Base-by-base conservation (phyloP, 2,797 vertebrate species). In the Naso thynnoides region DNA sequence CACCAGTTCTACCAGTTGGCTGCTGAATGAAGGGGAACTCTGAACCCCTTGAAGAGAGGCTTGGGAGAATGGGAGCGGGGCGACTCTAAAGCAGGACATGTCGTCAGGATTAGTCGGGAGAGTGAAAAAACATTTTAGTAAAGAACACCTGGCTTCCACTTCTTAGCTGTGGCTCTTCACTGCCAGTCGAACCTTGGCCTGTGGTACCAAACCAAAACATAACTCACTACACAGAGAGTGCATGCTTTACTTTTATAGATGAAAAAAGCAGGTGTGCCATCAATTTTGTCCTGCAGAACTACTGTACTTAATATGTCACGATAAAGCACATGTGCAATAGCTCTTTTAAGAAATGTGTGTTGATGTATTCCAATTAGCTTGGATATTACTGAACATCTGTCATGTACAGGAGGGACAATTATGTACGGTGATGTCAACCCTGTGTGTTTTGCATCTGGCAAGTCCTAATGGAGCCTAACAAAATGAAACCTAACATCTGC, bases 401-500 rank as follows among this genome's bases (percentile, higher is more conserved):
- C 77, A 74, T 31, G 58, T 79, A 80, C 72, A 83, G 83, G 81
- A 81, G 82, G 80, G 69, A 74, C 81, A 82, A 83, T 85, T 86
- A 86, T 78, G 64, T 71, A 54, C 44, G 16, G 56, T 79, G 86
- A 86, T 81, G 82, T 86, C 72, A 86, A 60, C 67, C 73, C 70
- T 64, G 78, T 83, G 56, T 75, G 83, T 67, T 85, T 79, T 81
- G 83, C 87, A 87, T 85, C 80, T 88, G 88, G 80, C 77, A 61
- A 66, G 63, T 82, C 74, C 85, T 83, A 66, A 87, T 38, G 60
- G 79, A 72, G 72, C 57, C 50, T 62, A 33, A 67, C 44, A 64
- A 81, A 87, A 86, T 59, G 41, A 83, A 86, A 74, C 24, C 16
- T 19, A 90, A 89, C 88, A 91, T 90, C 90, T 89, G 88, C 56